A percentile compares a stretch with the other conserved stretches of the same genome.
Conservation (phyloP, 2,888 invertebrate species). For the Lysandra bellargus region DNA sequence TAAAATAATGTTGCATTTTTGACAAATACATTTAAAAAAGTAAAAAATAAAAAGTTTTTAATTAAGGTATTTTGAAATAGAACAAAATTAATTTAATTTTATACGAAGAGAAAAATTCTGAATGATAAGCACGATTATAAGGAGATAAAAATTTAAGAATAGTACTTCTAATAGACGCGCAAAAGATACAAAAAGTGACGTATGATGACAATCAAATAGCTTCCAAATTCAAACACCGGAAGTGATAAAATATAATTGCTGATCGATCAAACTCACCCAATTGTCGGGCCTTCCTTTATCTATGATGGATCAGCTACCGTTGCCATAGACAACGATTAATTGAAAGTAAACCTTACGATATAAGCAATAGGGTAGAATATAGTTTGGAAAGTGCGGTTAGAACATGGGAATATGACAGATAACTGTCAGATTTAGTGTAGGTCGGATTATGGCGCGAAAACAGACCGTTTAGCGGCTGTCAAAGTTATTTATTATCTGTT, state of each 20-base stretch:
- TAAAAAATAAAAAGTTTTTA: background rate
- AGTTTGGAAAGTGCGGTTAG: constrained; percentile 30
- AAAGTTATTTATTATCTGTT: constrained; percentile 27
- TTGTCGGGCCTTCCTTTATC: constrained; percentile 48
- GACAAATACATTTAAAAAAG: too few relatives aligned
- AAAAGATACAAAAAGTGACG: constrained; percentile 4
- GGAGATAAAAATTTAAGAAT: background rate
- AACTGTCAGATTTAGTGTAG: constrained; percentile 38
- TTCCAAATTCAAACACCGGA: constrained; percentile 30
- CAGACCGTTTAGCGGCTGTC: constrained; percentile 32
- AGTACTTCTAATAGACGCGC: background rate
- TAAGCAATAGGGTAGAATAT: background rate
- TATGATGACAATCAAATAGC: constrained; percentile 27
- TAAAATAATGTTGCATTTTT: background rate
- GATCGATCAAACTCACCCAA: constrained; percentile 53
- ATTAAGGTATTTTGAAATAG: background rate
- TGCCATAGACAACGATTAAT: constrained; percentile 35
- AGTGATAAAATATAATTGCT: constrained; percentile 36
- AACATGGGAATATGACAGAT: constrained; percentile 37
- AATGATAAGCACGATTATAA: background rate
- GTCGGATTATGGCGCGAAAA: constrained; percentile 34
- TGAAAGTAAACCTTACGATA: background rate
- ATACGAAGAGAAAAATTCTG: background rate
- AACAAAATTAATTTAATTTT: background rate
- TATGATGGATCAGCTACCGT: constrained; percentile 57